Percentiles rank a stretch among this genome's conserved stretches.
These are phyloP conservation scores for Grallaria varia DNA, from an alignment of 2,113 vertebrate species.

Conservation along the genomic window DNA sequence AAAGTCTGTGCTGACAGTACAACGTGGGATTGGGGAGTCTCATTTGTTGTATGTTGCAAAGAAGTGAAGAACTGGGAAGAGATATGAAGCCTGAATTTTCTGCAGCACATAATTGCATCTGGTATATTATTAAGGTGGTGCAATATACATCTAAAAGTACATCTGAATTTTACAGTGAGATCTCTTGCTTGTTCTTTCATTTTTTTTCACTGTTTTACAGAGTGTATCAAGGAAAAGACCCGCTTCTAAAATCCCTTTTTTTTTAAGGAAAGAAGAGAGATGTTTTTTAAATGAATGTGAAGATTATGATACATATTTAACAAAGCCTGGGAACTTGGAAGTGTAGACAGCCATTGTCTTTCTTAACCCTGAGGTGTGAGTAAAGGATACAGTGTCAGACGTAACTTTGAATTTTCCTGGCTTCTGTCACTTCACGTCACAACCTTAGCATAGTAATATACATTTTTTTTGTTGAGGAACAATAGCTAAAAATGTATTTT, in stretches of 20 bases:
- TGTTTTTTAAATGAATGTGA: background rate
- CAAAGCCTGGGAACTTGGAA: conserved; percentile 35
- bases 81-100: background rate
- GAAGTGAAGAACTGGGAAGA: background rate
- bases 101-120: background rate
- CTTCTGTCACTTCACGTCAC: conserved; percentile 53
- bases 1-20: background rate
- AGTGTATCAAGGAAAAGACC: background rate
- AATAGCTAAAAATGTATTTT: conserved; percentile 73
- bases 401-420: conserved; percentile 42
- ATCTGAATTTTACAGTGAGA: background rate
- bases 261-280: background rate
- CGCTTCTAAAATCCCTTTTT: background rate
- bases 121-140: background rate
- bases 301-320: conserved; percentile 22
- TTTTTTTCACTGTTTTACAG: background rate
- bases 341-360: conserved; percentile 31
- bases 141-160: background rate
- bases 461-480: conserved; percentile 51
- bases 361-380: background rate
- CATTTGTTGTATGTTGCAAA: background rate
- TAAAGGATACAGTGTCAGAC: conserved; percentile 20
- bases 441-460: conserved; percentile 64
- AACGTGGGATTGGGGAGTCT: background rate
- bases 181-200: background rate